Percentiles rank a stretch among this genome's conserved stretches.
These are phyloP conservation scores for Caenorhabditis sp. DNA, from an alignment of 2,888 invertebrate species.

Conservation along the genomic window DNA sequence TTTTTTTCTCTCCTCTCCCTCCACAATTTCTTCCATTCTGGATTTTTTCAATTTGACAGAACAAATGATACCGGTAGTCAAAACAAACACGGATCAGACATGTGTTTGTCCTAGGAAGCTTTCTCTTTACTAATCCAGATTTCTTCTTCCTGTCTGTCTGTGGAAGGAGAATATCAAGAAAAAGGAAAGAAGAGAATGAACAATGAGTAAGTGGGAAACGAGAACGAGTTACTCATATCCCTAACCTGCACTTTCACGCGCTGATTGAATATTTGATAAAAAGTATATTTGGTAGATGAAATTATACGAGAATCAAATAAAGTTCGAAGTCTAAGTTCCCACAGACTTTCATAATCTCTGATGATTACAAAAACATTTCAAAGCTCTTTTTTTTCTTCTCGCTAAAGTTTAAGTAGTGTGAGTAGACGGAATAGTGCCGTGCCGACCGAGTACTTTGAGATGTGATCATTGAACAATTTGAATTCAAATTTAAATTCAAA, in stretches of 20 bases:
- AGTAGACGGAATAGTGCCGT: no score
- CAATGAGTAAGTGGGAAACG: conserved; percentile 9
- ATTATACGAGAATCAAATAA: background rate
- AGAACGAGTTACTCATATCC: conserved; percentile 1
- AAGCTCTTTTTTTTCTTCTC: no score
- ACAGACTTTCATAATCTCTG: no score
- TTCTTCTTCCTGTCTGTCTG: background rate
- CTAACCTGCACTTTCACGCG: background rate
- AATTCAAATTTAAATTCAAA: conserved; percentile 40
- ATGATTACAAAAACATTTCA: no score
- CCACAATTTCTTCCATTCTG: no score
- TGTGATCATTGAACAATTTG: conserved; percentile 43
- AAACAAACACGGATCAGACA: background rate
- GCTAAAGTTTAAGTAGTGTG: no score
- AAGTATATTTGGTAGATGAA: no score
- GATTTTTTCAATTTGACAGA: background rate
- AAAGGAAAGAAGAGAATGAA: background rate
- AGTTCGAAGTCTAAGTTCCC: background rate
- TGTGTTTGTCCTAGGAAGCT: background rate
- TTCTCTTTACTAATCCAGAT: background rate
- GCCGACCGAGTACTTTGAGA: no score
- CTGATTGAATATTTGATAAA: conserved; percentile 11
- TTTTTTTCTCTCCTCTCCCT: no score
- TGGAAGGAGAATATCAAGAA: background rate
- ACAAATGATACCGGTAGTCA: background rate